Base-by-base conservation (phyloP, 2,888 invertebrate genomes). In the Lordiphosa andalusiaca region DNA sequence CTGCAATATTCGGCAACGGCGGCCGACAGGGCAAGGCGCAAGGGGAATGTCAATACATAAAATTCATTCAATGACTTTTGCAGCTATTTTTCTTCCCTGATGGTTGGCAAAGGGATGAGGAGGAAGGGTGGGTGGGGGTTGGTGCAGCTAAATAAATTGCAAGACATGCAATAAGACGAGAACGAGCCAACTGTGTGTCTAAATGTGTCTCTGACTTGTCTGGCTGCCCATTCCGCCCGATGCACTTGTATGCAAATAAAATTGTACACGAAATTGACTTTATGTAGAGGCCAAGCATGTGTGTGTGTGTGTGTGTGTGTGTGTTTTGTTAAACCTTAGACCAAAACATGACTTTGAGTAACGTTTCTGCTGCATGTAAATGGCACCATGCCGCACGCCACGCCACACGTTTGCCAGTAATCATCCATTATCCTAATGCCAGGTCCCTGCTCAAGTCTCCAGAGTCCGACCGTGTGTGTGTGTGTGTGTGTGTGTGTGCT, bases 371-470 rank as follows among this genome's bases (percentile, higher is more conserved):
- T 71, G 74, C 71, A 84, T 73, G 71, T 71, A 71, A 84, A 80
- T 86, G 69, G 76, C 73, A 55, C 81, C 69, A 66, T 64, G 67
- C 80, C 61, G 65, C 56, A 53, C 62, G 67, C 67, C 69, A 64
- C 63, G 78, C 82, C 66, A 83, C 81, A 84, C 85, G 82, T 86
- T 84, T 71, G 41, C 72, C 73, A 70, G 71, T 85, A 77, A 80
- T 83, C 86, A 86, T 85, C 78, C 74, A 85, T 85, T 86, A 85
- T 86, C 73, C 73, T 78, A 86, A 85, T 86, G 85, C 80, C 78
- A 68, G 62, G 80, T 80, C 64, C 80, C 62, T 44, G 67, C 53
- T 61, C 62, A 67, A 39, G 53, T 67, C 67, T 63, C 76, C 41
- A 56, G 70, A 54, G 83, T 63, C 46, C 53, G 72, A 53, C 63